These are phyloP conservation scores for Euplexia lucipara DNA, from an alignment of 2,888 invertebrate genomes.

Conservation along the genomic window DNA sequence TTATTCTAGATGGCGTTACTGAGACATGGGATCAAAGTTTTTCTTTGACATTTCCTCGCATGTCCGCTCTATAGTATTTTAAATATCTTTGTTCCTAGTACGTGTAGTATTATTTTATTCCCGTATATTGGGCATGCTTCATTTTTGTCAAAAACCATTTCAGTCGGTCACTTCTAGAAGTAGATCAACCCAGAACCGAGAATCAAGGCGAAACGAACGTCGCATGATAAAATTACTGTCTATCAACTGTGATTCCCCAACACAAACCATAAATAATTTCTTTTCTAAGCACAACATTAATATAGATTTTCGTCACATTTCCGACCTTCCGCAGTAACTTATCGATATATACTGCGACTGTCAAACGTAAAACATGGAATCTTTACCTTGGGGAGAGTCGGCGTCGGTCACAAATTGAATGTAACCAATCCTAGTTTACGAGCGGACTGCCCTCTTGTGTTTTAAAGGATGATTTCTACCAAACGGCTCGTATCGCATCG, in stretches of 20 bases:
- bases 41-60: too few relatives aligned
- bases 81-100: too few relatives aligned
- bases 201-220: background rate
- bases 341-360: constrained; percentile 54
- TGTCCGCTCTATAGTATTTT: too few relatives aligned
- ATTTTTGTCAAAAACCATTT: too few relatives aligned
- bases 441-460: constrained; percentile 33
- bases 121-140: too few relatives aligned
- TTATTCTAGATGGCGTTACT: too few relatives aligned
- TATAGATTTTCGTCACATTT: constrained; percentile 47
- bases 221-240: background rate
- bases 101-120: too few relatives aligned
- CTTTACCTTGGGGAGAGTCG: constrained; percentile 47
- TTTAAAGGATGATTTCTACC: too few relatives aligned
- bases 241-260: background rate
- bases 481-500: too few relatives aligned
- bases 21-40: too few relatives aligned
- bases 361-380: constrained; percentile 46
- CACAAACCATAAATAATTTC: constrained; percentile 29
- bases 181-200: background rate
- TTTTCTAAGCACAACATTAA: constrained; percentile 34
- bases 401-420: constrained; percentile 58
- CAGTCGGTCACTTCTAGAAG: too few relatives aligned
- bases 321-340: constrained; percentile 42
- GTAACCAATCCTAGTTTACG: constrained; percentile 54